Percentiles rank a stretch among this genome's conserved stretches.
These are phyloP conservation scores for Platycnemis pennipes DNA, from an alignment of 2,888 invertebrate genomes.

Conservation along the genomic window DNA sequence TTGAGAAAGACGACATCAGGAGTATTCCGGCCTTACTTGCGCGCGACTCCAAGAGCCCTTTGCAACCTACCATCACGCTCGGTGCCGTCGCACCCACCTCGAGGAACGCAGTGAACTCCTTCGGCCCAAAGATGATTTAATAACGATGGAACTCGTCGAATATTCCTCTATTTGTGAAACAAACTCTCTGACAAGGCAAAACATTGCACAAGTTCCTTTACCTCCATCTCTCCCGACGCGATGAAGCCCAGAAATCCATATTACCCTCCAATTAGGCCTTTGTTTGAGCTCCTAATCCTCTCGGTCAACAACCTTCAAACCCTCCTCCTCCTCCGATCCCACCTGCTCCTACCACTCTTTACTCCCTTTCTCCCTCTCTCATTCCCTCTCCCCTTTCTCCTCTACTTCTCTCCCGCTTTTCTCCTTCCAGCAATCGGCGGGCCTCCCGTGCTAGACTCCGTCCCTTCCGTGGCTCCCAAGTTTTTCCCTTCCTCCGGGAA, in stretches of 20 bases:
- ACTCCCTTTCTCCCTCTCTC: conserved; percentile 33
- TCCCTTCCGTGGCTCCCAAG: background rate
- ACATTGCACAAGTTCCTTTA: background rate
- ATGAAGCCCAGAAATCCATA: conserved; percentile 26
- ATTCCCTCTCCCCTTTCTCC: background rate
- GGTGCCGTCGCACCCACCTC: too few species aligned
- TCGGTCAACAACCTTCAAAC: conserved; percentile 47
- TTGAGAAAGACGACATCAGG: too few species aligned
- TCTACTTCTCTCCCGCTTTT: background rate
- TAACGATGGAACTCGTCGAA: background rate
- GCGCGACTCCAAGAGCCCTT: too few species aligned
- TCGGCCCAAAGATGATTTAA: background rate
- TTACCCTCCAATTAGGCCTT: conserved; percentile 38
- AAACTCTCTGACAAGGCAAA: background rate
- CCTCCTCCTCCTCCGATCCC: background rate
- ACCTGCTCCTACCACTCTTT: background rate
- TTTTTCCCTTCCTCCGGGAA: background rate
- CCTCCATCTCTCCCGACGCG: background rate
- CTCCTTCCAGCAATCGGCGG: background rate
- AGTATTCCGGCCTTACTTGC: too few species aligned
- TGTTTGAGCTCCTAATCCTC: conserved; percentile 48
- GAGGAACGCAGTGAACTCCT: background rate
- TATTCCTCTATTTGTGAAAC: background rate
- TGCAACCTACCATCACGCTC: too few species aligned
- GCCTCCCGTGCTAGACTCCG: background rate